A percentile compares a stretch with the other conserved stretches of the same genome.
phyloP scores from a whole-genome alignment of 1,140 invertebrate species.

The Asobara japonica region DNA sequence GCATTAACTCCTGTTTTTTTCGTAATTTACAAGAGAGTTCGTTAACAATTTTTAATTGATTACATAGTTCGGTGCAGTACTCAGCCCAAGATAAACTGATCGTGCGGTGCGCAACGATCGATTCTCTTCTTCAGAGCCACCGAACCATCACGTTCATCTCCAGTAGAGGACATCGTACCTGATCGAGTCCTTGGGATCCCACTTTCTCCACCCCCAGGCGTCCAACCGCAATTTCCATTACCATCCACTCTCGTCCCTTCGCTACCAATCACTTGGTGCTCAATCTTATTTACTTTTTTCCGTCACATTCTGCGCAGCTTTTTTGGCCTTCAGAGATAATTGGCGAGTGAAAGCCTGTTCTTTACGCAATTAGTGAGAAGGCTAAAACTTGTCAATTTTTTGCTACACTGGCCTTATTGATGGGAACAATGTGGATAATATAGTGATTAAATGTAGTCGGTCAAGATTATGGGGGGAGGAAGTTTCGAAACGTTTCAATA shows the following conservation, averaged over 20 bases:
- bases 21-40: too few species aligned
- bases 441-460: too few species aligned
- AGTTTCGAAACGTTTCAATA: too few species aligned
- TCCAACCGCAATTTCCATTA: constrained; percentile 24
- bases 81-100: not conserved
- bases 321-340: not conserved
- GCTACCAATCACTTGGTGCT: not conserved
- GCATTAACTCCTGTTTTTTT: too few species aligned
- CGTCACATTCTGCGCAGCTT: not conserved
- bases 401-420: too few species aligned
- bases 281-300: constrained; percentile 5
- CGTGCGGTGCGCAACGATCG: not conserved
- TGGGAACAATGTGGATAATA: too few species aligned
- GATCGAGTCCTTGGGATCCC: constrained; percentile 5
- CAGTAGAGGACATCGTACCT: not conserved
- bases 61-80: too few species aligned
- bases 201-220: not conserved
- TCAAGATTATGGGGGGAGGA: too few species aligned
- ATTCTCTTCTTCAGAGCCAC: not conserved
- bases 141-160: not conserved
- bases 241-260: not conserved
- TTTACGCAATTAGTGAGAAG: too few species aligned
- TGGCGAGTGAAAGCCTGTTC: not conserved
- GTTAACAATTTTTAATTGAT: too few species aligned
- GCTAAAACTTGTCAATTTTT: too few species aligned